These are phyloP conservation scores for Chrysodeixis includens DNA, from an alignment of 2,888 invertebrate species.

Conservation along the genomic window DNA sequence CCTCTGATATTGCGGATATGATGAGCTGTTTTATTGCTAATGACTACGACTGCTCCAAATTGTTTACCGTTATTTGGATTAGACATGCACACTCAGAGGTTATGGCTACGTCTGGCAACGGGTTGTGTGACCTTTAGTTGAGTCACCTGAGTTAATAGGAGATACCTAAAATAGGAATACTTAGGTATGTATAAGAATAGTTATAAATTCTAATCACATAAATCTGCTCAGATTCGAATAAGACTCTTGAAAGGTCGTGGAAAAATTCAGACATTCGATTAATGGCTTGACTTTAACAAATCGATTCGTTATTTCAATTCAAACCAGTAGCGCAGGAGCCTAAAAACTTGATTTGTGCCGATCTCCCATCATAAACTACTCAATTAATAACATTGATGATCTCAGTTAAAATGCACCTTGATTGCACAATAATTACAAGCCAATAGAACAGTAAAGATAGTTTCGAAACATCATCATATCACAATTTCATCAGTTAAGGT, in stretches of 20 bases:
- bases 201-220: no score
- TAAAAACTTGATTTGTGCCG: not conserved
- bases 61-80: slow-evolving; percentile 19
- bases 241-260: not conserved
- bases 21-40: slow-evolving; percentile 60
- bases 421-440: slow-evolving; percentile 38
- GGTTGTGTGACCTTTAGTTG: not conserved
- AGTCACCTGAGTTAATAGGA: not conserved
- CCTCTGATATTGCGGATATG: slow-evolving; percentile 67
- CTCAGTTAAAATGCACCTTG: slow-evolving; percentile 30
- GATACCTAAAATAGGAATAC: not conserved
- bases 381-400: slow-evolving; percentile 12
- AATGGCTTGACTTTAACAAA: not conserved
- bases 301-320: slow-evolving; percentile 9
- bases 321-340: not conserved
- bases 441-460: slow-evolving; percentile 42
- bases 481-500: slow-evolving; percentile 49
- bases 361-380: not conserved
- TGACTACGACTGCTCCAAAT: slow-evolving; percentile 20
- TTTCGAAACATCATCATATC: slow-evolving; percentile 45
- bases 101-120: not conserved
- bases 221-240: not conserved
- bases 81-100: slow-evolving; percentile 1
- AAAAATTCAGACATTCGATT: not conserved
- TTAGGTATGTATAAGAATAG: no score